Base-by-base conservation (phyloP, 2,888 invertebrate species). In the Hemicrepidius hirtus region DNA sequence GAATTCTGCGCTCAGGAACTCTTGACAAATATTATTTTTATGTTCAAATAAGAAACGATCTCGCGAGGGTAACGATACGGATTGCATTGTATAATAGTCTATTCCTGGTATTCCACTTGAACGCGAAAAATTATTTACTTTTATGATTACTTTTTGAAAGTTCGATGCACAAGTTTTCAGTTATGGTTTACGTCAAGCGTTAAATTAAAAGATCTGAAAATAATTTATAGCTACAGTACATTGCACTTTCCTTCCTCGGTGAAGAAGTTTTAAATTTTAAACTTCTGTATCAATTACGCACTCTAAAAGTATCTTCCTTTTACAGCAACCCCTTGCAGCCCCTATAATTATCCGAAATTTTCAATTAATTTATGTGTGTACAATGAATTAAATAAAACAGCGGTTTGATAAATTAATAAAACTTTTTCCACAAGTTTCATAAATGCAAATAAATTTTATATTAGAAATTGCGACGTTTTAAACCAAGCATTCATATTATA, bases 21-120 rank as follows among this genome's bases (percentile, higher is more conserved):
- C 73, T 73, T 62, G 73, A 73, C 73, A 73, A 73, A 73, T 73
- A 73, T 73, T 73, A 73, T 73, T 73, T 73, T 73, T 73, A 69
- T 73, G 73, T 73, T 68, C 73, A 73, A 73, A 73, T 73, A 73
- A 73, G 68, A 69, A 73, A 60, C 69, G 69, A 73, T 73, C 68
- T 69, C 73, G 60, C 73, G 49, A 65, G 68, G 69, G 69, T 63
- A 69, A 63, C 72, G 72, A 72, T 72, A 72, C 72, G 67, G 67
- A 72, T 67, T 72, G 68, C 68, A 72, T 72, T 72, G 72, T 72
- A 72, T 72, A 72, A 72, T 72, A 41, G 72, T 72, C 72, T 68
- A 72, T 72, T 46, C 62, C 67, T 65, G 67, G 60, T 53, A 49
- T 72, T 68, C 68, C 68, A 65, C 59, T 64, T 69, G 53, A 60